Base-by-base conservation (phyloP, 2,888 invertebrate genomes). In the Phragmatobia fuliginosa region DNA sequence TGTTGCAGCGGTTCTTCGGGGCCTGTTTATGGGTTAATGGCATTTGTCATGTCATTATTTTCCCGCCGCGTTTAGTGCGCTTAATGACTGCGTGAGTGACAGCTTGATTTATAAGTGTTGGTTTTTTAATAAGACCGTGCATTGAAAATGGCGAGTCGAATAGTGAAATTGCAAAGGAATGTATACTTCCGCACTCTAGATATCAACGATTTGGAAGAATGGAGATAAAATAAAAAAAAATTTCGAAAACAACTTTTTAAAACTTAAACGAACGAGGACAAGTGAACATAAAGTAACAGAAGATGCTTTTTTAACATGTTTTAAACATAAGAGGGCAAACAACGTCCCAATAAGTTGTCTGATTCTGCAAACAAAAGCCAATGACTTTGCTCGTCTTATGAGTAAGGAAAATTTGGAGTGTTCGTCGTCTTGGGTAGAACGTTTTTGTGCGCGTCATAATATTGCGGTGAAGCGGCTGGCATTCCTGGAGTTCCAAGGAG, bases 381-480 rank as follows among this genome's bases (percentile, higher is more conserved):
- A 63, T 6, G 62, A 45, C 38, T 63, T 63, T 14, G 49, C 32
- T 45, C 32, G 49, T 11, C 33, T n/a, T 49, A 33, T 25, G 32
- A 32, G 31, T 21, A 41, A 45, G 1, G 62, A 62, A 62, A 41
- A 63, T 16, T 63, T 63, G 7, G 11, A 49, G 28, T 63, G 63
- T 32, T 63, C 32, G 14, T 49, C 49, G 18, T 66, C 66, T 74
- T 85, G 83, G 84, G 70, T 86, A 64, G 71, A 81, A 73, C 76
- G 82, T 73, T 76, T 84, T 65, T 81, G 80, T 69, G 76, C 67
- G 72, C 74, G 79, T 38, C 78, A 83, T 67, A 77, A 83, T 73
- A 84, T 85, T 78, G 79, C 68, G 81, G 82, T 71, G 82, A 85
- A 76, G 76, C 84, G 58, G 77, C 77, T 66, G 62, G 76, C 67